Conservation (phyloP, 2,113 vertebrate genomes). For the Casuarius casuarius region DNA sequence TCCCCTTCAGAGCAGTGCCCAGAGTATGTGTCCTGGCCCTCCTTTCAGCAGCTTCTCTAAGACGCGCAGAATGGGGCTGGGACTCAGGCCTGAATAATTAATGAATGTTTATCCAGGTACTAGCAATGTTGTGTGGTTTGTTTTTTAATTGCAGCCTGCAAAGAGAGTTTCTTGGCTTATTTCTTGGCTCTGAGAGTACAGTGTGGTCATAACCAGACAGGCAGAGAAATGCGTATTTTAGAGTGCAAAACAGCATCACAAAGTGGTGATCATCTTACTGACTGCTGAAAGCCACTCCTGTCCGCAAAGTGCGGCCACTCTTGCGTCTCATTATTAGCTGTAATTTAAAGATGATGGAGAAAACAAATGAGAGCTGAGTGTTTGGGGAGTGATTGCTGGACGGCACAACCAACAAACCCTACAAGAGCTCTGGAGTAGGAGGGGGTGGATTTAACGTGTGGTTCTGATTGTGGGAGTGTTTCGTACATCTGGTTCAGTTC, state of each 20-base stretch:
- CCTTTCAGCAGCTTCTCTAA: background rate
- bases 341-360: background rate
- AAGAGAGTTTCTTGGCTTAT: background rate
- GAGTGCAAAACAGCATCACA: background rate
- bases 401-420: background rate
- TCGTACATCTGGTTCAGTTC: constrained; percentile 1
- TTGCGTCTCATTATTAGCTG: background rate
- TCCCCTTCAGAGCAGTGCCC: background rate
- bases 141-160: background rate
- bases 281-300: background rate
- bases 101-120: background rate
- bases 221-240: background rate
- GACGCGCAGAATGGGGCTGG: background rate
- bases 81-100: background rate
- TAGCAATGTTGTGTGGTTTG: background rate
- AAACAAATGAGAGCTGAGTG: background rate
- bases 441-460: background rate
- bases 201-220: background rate
- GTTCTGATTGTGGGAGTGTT: background rate
- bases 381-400: background rate
- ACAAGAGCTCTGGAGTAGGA: background rate
- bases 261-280: background rate
- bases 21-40: background rate
- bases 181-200: background rate
- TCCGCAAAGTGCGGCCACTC: background rate